A percentile compares a stretch with the other conserved stretches of the same genome.
Evolutionary conservation across 2,797 vertebrate species (phyloP).

Genomic region (Tenualosa thibaudeaui): DNA sequence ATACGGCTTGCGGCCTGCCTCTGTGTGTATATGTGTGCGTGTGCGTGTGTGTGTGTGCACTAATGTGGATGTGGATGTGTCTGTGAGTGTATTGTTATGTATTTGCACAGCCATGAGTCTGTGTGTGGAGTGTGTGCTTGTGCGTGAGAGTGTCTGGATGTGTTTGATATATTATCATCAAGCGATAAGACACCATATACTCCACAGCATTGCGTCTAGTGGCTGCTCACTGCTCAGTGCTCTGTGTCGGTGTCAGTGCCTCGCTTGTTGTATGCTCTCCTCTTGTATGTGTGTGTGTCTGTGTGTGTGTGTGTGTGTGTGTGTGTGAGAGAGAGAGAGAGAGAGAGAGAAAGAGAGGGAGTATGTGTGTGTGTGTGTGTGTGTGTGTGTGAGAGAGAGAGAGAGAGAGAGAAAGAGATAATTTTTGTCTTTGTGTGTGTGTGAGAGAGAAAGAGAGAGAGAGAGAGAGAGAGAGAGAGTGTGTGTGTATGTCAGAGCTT

Average conservation of each 20-base stretch:
- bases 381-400: no score
- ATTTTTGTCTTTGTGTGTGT: no score
- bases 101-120: not conserved
- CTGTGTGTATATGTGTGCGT: conserved; percentile 42
- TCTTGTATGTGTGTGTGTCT: not conserved
- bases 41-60: conserved; percentile 22
- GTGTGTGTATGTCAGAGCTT: not conserved
- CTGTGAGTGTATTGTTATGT: not conserved
- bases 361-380: not conserved
- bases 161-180: conserved; percentile 4
- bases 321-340: not conserved
- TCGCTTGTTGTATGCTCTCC: not conserved
- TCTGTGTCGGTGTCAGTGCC: not conserved
- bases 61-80: conserved; percentile 27
- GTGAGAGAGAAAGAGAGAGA: not conserved
- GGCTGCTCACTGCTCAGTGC: not conserved
- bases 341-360: no score
- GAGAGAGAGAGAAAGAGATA: no score
- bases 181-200: conserved; percentile 13
- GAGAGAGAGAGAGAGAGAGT: not conserved
- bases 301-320: conserved; percentile 22
- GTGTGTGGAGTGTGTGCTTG: conserved; percentile 16
- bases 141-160: not conserved
- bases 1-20: conserved; percentile 7
- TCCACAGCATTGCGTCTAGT: not conserved